phyloP scores from a whole-genome alignment of 2,797 vertebrate genomes.

The Macroramphosus scolopax region DNA sequence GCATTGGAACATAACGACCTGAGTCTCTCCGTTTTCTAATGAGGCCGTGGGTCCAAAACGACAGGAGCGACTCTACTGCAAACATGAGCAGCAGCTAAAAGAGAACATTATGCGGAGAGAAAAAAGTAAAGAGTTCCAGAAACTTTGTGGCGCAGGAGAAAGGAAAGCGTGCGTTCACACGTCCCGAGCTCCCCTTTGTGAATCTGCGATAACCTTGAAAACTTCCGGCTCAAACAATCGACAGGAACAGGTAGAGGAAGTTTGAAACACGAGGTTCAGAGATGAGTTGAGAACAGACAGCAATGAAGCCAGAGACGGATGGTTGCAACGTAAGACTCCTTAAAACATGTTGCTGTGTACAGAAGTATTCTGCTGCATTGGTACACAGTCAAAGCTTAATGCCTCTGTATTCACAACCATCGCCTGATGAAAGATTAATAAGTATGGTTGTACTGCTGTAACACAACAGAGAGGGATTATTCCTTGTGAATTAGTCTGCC shows the following conservation, averaged over 20 bases:
- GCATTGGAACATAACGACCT: too few relatives aligned
- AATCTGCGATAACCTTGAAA: not conserved
- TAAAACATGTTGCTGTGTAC: too few relatives aligned
- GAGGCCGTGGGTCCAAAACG: too few relatives aligned
- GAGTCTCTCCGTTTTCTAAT: too few relatives aligned
- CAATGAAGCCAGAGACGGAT: not conserved
- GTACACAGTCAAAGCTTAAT: conserved; percentile 12
- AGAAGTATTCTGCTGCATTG: not conserved
- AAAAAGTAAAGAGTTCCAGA: not conserved
- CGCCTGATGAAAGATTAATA: conserved; percentile 36
- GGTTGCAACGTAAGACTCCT: not conserved
- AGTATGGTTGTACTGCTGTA: too few relatives aligned
- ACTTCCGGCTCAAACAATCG: not conserved
- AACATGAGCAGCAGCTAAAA: too few relatives aligned
- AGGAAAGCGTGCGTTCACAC: conserved; percentile 1
- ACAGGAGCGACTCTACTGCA: too few relatives aligned
- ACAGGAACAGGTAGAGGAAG: not conserved
- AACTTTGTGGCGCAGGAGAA: not conserved
- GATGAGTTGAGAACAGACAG: too few relatives aligned
- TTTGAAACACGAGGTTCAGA: not conserved
- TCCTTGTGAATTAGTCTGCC: too few relatives aligned
- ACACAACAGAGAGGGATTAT: too few relatives aligned
- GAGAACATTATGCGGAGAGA: too few relatives aligned
- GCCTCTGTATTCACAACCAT: conserved; percentile 22
- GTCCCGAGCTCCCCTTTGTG: not conserved